phyloP scores from a whole-genome alignment of 2,797 vertebrate genomes.

The Myripristis murdjan region DNA sequence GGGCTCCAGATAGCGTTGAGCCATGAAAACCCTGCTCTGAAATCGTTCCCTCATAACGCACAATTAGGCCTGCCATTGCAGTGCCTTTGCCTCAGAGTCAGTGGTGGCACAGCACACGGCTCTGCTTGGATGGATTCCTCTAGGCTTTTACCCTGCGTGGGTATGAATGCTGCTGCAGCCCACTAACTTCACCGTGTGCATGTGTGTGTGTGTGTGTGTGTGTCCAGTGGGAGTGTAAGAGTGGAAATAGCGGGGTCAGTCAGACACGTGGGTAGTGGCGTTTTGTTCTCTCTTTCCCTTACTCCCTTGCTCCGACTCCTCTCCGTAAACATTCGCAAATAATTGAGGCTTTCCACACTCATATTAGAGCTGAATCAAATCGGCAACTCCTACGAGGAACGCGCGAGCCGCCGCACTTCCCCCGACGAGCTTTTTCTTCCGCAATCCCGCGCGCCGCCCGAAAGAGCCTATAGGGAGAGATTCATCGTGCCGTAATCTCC shows the following conservation, averaged over 20 bases:
- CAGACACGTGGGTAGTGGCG: constrained; percentile 38
- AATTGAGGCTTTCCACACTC: constrained; percentile 47
- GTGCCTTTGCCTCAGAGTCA: constrained; percentile 64
- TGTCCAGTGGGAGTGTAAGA: constrained; percentile 34
- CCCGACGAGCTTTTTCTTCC: constrained; percentile 63
- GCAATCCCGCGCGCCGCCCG: constrained; percentile 43
- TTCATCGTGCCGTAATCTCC: constrained; percentile 67
- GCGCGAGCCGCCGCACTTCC: constrained; percentile 26
- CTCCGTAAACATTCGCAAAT: constrained; percentile 40
- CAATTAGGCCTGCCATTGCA: constrained; percentile 73
- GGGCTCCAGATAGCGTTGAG: constrained; percentile 46
- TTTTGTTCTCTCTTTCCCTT: constrained; percentile 37
- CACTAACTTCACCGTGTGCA: constrained; percentile 37
- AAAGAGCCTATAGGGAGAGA: constrained; percentile 56
- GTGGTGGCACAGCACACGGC: constrained; percentile 56
- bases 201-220: constrained; percentile 21
- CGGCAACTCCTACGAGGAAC: constrained; percentile 49
- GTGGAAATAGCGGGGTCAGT: constrained; percentile 47
- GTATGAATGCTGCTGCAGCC: constrained; percentile 48
- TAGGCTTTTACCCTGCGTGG: constrained; percentile 55
- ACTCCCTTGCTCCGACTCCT: constrained; percentile 7
- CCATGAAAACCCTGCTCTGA: constrained; percentile 72
- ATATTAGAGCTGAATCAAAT: constrained; percentile 49
- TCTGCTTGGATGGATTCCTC: constrained; percentile 56
- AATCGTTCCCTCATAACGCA: constrained; percentile 70